A percentile compares a stretch with the other conserved stretches of the same genome.
These are phyloP conservation scores for Hirtodrosophila confusa DNA, from an alignment of 2,888 invertebrate species.

Conservation along the genomic window DNA sequence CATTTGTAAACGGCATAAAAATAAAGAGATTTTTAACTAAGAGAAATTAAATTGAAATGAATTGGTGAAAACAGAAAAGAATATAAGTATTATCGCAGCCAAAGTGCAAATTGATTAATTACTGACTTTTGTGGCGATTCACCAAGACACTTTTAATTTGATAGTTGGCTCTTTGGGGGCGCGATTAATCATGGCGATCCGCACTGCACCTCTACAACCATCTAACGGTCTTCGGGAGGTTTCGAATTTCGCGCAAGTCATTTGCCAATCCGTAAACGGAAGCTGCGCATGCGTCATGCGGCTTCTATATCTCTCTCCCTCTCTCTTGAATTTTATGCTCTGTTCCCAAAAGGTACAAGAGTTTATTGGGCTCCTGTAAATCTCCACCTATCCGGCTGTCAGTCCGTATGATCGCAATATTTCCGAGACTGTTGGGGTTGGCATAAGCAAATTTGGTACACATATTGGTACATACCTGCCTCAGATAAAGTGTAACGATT, in stretches of 20 bases:
- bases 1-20: slow-evolving; percentile 51
- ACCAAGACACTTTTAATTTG: slow-evolving; percentile 47
- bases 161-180: slow-evolving; percentile 21
- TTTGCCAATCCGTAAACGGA: slow-evolving; percentile 69
- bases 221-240: slow-evolving; percentile 56
- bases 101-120: slow-evolving; percentile 74
- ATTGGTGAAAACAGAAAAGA: slow-evolving; percentile 32
- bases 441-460: no score
- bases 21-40: slow-evolving; percentile 56
- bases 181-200: slow-evolving; percentile 60
- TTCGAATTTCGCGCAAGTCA: slow-evolving; percentile 58
- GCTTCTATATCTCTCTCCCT: not conserved
- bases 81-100: slow-evolving; percentile 43
- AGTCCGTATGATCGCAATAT: no score
- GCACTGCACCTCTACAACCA: slow-evolving; percentile 10
- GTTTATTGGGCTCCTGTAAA: no score
- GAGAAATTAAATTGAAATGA: slow-evolving; percentile 64
- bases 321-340: no score
- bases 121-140: slow-evolving; percentile 15
- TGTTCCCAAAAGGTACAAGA: no score
- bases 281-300: slow-evolving; percentile 70
- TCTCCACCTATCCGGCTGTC: no score
- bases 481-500: no score
- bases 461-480: no score
- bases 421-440: no score